Evolutionary conservation across 1,140 invertebrate species (phyloP), one percentile per base, ranked within the genome.

Genomic region (Drosophila kohkoa): DNA sequence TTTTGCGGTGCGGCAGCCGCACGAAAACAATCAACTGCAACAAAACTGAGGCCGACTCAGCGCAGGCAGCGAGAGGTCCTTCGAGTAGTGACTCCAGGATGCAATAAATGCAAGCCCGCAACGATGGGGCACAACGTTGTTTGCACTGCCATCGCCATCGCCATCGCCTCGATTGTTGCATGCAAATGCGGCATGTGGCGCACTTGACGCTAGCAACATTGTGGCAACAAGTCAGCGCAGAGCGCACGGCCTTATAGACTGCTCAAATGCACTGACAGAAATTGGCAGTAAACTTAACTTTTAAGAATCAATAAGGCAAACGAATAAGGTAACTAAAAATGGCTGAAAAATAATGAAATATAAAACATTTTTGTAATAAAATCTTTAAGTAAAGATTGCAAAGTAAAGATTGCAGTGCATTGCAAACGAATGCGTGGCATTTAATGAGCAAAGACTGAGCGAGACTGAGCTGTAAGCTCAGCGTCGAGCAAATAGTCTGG

Each of bases 21-120:
- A 83, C 77, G 77, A 85, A 83, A 85, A 86, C 81, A 85, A 85
- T 85, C 81, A 86, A 81, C 81, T 70, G 76, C 66, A 77, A 63
- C 67, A 75, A 71, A 57, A 75, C 67, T 60, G 58, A 63, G 73
- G 59, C 73, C 55, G 45, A 64, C 71, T 52, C 38, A 57, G 7
- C 16, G 55, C 35, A 45, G 55, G 25, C 35, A 58, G 25, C 4
- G 10, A 43, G 57, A 45, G 38, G 55, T 58, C 57, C 57, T 59
- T 59, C 20, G 41, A 62, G 28, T 1, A 35, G 67, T 54, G 8
- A 13, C 30, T 54, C 11, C 7, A 43, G 54, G 73, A 64, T 71
- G 67, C 74, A 76, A 76, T 76, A 72, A 72, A 76, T 73, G 74
- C 62, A 71, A 28, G 6, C 55, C 35, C 43, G 45, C 62, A 58